phyloP scores from a whole-genome alignment of 2,113 vertebrate genomes.

The Pterocles orientalis region DNA sequence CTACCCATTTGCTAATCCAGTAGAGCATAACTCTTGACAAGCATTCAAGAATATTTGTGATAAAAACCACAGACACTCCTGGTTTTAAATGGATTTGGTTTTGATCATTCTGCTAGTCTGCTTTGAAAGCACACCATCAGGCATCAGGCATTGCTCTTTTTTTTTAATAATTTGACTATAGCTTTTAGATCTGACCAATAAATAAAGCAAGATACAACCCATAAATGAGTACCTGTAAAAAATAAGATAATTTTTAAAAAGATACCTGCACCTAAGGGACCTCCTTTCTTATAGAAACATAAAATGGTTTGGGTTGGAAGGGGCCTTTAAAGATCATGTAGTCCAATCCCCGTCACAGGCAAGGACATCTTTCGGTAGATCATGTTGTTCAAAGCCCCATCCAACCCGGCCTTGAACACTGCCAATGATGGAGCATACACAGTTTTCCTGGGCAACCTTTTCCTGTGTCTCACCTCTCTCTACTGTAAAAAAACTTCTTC shows the following conservation, averaged over 20 bases:
- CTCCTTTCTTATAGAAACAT: not conserved
- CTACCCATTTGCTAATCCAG: not conserved
- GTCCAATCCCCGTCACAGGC: not conserved
- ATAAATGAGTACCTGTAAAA: not conserved
- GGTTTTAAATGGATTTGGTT: not conserved
- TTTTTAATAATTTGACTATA: not conserved
- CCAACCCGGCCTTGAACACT: not conserved
- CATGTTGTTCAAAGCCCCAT: not conserved
- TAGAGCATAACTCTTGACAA: not conserved
- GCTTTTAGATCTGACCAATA: not conserved
- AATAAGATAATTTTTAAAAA: not conserved
- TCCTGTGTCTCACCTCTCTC: not conserved
- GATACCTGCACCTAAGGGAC: not conserved
- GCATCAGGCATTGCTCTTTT: not conserved
- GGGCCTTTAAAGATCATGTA: not conserved
- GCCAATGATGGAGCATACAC: not conserved
- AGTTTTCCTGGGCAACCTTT: not conserved
- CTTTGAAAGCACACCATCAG: not conserved
- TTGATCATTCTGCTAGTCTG: not conserved
- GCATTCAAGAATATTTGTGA: not conserved
- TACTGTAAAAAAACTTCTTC: not conserved
- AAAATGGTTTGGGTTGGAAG: not conserved
- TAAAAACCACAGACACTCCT: rapidly evolving
- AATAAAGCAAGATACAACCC: not conserved
- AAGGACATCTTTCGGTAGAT: not conserved